phyloP scores from a whole-genome alignment of 2,888 invertebrate genomes.

The Tenthredo notha region DNA sequence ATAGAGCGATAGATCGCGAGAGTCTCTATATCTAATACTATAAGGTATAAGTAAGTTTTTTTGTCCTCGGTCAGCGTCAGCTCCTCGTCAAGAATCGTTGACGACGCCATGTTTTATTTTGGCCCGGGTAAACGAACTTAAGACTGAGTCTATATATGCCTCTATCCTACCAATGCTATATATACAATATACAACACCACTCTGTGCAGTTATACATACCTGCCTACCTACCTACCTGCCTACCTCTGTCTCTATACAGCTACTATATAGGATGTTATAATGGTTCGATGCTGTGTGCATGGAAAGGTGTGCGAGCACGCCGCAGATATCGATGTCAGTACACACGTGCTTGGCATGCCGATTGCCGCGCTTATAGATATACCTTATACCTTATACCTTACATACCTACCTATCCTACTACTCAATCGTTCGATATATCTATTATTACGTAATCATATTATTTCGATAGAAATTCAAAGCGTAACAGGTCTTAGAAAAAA shows the following conservation, averaged over 20 bases:
- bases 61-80: conserved; percentile 9
- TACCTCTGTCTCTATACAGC: background rate
- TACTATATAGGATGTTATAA: background rate
- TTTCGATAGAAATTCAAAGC: background rate
- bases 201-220: conserved; percentile 2
- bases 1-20: conserved; percentile 22
- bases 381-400: background rate
- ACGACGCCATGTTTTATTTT: conserved; percentile 32
- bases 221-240: background rate
- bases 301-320: conserved; percentile 10
- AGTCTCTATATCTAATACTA: background rate
- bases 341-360: conserved; percentile 43
- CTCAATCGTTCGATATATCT: background rate
- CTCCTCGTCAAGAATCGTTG: conserved; percentile 22
- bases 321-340: conserved; percentile 37
- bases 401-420: background rate
- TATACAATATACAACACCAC: background rate
- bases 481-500: background rate
- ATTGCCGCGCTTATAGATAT: conserved; percentile 12
- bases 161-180: background rate
- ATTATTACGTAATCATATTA: background rate
- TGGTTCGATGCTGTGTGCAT: background rate
- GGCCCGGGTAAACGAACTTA: conserved; percentile 34
- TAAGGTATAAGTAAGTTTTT: background rate
- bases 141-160: background rate